These are phyloP conservation scores for Tinamus major DNA, from an alignment of 2,797 vertebrate species.

Conservation along the genomic window DNA sequence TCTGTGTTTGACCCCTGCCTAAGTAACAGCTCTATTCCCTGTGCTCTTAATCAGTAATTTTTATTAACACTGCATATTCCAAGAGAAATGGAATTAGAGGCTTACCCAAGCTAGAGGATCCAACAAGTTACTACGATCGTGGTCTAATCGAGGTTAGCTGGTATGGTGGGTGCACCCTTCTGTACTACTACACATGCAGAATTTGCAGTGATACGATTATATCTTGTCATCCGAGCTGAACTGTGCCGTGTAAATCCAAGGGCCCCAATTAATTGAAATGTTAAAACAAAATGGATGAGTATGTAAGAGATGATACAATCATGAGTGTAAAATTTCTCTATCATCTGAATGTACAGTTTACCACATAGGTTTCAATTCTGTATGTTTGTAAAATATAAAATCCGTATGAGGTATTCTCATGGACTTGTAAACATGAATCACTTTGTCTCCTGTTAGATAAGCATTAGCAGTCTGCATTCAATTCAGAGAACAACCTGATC, in stretches of 20 bases:
- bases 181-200: too few relatives aligned
- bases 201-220: not conserved
- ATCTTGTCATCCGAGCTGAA: not conserved
- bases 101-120: not conserved
- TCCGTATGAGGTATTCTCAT: not conserved
- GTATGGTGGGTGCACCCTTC: not conserved
- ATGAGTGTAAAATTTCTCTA: not conserved
- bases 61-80: not conserved
- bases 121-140: not conserved
- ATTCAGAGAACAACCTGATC: slow-evolving; percentile 16
- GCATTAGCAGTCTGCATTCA: not conserved
- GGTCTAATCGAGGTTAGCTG: not conserved
- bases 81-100: not conserved
- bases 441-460: slow-evolving; percentile 36
- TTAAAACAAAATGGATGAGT: not conserved
- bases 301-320: not conserved
- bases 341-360: not conserved
- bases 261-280: not conserved
- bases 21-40: not conserved
- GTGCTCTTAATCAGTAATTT: not conserved
- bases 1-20: not conserved
- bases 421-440: not conserved
- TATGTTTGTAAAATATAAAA: not conserved
- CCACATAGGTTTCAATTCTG: not conserved
- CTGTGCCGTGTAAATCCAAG: not conserved